These are phyloP conservation scores for Drosophila macrospina DNA, from an alignment of 2,888 invertebrate genomes.

Conservation along the genomic window DNA sequence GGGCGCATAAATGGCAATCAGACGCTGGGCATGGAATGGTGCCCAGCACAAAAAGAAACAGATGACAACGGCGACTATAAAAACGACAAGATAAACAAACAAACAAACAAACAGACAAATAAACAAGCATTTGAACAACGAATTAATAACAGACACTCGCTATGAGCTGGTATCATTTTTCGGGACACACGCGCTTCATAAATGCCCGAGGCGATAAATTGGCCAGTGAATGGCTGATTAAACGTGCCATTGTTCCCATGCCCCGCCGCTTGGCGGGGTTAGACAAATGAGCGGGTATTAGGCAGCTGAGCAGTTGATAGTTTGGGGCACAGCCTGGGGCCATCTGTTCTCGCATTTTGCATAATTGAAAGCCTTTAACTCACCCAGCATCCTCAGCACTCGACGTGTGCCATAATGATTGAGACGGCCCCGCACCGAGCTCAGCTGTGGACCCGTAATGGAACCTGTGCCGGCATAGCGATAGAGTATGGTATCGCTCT, in stretches of 20 bases:
- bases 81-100: conserved; percentile 17
- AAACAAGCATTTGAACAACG: conserved; percentile 8
- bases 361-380: conserved; percentile 81
- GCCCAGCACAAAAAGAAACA: conserved; percentile 96
- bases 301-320: conserved; percentile 2
- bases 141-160: conserved; percentile 5
- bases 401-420: conserved; percentile 88
- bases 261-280: conserved; percentile 4
- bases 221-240: conserved; percentile 68
- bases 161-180: conserved; percentile 13
- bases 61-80: conserved; percentile 93
- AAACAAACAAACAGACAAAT: conserved; percentile 13
- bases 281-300: conserved; percentile 39
- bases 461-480: conserved; percentile 83
- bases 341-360: conserved; percentile 11
- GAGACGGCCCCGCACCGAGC: conserved; percentile 86
- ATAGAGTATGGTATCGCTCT: conserved; percentile 78
- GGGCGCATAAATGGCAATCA: conserved; percentile 88
- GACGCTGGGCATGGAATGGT: conserved; percentile 96
- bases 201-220: conserved; percentile 70
- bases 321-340: conserved; percentile 46
- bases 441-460: conserved; percentile 84
- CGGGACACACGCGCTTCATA: conserved; percentile 44
- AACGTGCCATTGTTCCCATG: conserved; percentile 31
- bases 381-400: conserved; percentile 92